These are phyloP conservation scores for Nomada goodeniana DNA, from an alignment of 2,888 invertebrate species.

Conservation along the genomic window DNA sequence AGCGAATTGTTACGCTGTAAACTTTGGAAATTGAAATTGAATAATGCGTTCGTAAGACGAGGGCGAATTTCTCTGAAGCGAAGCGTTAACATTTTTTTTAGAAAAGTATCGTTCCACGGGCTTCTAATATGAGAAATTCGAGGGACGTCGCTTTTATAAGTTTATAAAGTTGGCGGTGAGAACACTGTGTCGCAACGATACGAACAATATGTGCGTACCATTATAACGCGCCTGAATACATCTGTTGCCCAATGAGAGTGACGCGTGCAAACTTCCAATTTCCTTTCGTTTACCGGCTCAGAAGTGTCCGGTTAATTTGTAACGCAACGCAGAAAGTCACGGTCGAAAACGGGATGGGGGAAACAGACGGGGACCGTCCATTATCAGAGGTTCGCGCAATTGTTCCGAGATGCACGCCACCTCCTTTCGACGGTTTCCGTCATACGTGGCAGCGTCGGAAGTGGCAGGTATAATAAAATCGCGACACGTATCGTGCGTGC, in stretches of 20 bases:
- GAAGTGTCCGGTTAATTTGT: background rate
- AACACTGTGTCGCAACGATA: too few species aligned
- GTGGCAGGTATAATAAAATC: slow-evolving; percentile 80
- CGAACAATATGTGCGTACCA: too few species aligned
- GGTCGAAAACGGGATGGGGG: background rate
- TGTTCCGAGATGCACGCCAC: slow-evolving; percentile 30
- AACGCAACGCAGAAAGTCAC: too few species aligned
- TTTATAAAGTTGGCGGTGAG: too few species aligned
- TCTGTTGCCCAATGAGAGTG: background rate
- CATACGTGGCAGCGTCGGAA: slow-evolving; percentile 76
- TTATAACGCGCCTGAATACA: background rate
- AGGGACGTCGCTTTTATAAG: too few species aligned
- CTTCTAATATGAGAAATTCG: too few species aligned
- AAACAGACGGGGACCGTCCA: background rate
- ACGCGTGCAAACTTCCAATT: background rate
- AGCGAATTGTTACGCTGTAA: too few species aligned
- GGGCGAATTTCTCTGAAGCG: too few species aligned
- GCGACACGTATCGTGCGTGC: slow-evolving; percentile 82
- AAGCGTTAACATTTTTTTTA: too few species aligned
- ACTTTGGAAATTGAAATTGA: too few species aligned
- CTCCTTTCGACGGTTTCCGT: slow-evolving; percentile 59
- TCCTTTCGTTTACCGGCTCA: background rate
- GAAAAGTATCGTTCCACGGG: too few species aligned
- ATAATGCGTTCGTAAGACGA: too few species aligned
- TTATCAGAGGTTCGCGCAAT: slow-evolving; percentile 46